Evolutionary conservation across 1,140 invertebrate species (phyloP), one percentile per base, ranked within the genome.

Genomic region (Papilio helenus): DNA sequence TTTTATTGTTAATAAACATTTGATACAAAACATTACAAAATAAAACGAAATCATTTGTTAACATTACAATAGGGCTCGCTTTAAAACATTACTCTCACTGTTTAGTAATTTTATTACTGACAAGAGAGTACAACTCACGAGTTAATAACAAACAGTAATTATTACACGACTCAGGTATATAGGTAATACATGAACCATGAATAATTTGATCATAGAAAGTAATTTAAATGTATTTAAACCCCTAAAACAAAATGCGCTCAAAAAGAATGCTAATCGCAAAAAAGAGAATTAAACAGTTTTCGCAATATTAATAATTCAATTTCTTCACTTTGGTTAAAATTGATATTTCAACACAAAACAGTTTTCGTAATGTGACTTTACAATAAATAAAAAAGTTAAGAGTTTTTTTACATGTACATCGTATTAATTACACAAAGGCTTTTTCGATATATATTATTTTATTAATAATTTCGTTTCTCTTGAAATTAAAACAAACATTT

Each of bases 1-100:
- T 93, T 94, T 94, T 94, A 94, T 92, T 94, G 89, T 94, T 93
- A 92, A 92, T 92, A 92, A 92, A 92, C 86, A 89, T 90, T 90
- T 90, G 85, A 92, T 92, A 89, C 90, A 87, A 81, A 89, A 92
- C 92, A 89, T 78, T 79, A 84, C 88, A 91, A 85, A 87, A 89
- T 84, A 86, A 85, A 87, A 86, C 84, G 85, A 85, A 87, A 84
- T 82, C 87, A 85, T 88, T 84, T 86, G 87, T 92, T 91, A 90
- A 90, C 87, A 86, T 74, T 73, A 46, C 7, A 44, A 16, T 26
- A 16, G 8, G 23, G 12, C 18, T 74, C 84, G 72, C 79, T 79
- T 44, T 76, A 79, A 78, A 81, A 68, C 23, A 68, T 29, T 79
- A 83, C 88, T 92, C 89, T 89, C 87, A 77, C 81, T 85, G 78